phyloP scores from a whole-genome alignment of 1,140 invertebrate species.

The Phymastichus coffea region DNA sequence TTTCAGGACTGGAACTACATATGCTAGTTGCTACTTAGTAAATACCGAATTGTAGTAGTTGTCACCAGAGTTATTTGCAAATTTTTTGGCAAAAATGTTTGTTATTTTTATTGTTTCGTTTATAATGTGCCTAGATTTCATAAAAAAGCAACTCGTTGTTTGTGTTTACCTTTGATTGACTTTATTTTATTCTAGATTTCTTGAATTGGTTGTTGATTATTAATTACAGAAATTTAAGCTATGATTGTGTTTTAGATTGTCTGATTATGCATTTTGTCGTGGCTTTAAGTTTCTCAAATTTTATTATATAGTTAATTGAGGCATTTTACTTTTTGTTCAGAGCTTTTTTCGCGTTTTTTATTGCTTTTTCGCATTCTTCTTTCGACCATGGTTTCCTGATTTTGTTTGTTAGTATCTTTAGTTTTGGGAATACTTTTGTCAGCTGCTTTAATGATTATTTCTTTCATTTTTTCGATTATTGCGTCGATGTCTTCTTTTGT shows the following conservation, averaged over 20 bases:
- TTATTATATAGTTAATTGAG: slow-evolving; percentile 30
- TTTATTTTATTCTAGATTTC: slow-evolving; percentile 28
- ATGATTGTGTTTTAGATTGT: slow-evolving; percentile 20
- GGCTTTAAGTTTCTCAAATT: too few relatives aligned
- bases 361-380: slow-evolving; percentile 35
- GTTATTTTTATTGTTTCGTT: slow-evolving; percentile 29
- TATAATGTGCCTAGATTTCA: neutral
- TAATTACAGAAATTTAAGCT: slow-evolving; percentile 17
- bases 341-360: slow-evolving; percentile 38
- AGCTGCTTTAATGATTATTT: neutral
- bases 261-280: too few relatives aligned
- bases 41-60: slow-evolving; percentile 33
- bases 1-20: too few relatives aligned
- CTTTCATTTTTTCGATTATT: slow-evolving; percentile 27
- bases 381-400: slow-evolving; percentile 41
- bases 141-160: neutral
- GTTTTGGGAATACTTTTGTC: neutral
- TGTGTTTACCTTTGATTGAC: slow-evolving; percentile 7
- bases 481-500: neutral
- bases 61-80: slow-evolving; percentile 35
- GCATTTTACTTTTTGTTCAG: slow-evolving; percentile 35
- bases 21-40: too few relatives aligned
- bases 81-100: slow-evolving; percentile 33
- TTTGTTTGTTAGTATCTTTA: too few relatives aligned
- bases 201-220: neutral